Evolutionary conservation across 2,888 invertebrate species (phyloP), one percentile per base, ranked within the genome.

Genomic region (Dynastes hyllus): DNA sequence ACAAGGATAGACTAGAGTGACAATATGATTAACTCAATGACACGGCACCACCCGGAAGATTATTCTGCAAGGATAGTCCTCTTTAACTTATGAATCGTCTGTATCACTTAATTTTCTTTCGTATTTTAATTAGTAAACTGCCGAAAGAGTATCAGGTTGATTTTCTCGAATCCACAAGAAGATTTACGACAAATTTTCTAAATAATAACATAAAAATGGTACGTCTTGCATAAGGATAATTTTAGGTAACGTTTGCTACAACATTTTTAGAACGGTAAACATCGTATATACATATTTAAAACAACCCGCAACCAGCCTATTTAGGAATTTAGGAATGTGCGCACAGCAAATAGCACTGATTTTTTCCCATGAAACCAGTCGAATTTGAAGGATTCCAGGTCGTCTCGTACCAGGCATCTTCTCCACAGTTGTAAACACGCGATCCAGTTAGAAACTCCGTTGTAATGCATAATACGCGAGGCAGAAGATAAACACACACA

Each of bases 381-480:
- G 58, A 73, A 58, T 73, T 58, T 58, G 73, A 73, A 40, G 73
- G 61, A 58, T 58, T 37, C 40, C 58, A 37, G 77, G 80, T 80
- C 81, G 79, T 78, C 75, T 79, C 78, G 83, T 82, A 61, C 82
- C 82, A 82, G 83, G 82, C 81, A 81, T 81, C 80, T 78, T 79
- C 76, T 76, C 66, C 75, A 37, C 11, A 66, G 40, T 58, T 40
- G 75, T 78, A 81, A 81, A 81, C 83, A 83, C 83, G 83, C 83
- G 69, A 83, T 80, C 81, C 79, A 78, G 29, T 58, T 40, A 22
- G 58, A 79, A 77, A 81, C 66, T 61, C 78, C 16, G 50, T 32
- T 53, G 67, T 16, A 77, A 37, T 63, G 78, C 76, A 22, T 66
- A 75, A 65, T 75, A 80, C 67, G 76, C 37, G 29, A 51, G 11